Evolutionary conservation across 2,888 invertebrate species (phyloP).

Genomic region (Teleogryllus oceanicus): DNA sequence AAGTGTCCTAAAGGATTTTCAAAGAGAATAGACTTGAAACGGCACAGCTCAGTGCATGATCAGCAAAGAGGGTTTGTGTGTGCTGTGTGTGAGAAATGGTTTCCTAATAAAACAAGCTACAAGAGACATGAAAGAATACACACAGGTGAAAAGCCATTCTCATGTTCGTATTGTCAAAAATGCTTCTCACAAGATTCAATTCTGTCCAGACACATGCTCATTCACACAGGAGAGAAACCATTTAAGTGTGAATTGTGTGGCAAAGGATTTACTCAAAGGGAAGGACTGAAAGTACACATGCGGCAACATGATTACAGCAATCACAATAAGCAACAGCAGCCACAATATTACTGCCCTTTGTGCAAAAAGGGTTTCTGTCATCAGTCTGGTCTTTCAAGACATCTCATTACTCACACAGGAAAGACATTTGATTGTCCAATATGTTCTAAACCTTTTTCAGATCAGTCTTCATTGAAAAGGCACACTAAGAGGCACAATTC

Average conservation of each 20-base stretch:
- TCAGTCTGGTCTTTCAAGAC: slow-evolving; percentile 65
- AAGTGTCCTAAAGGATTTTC: slow-evolving; percentile 63
- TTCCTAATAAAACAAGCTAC: slow-evolving; percentile 64
- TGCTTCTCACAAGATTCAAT: slow-evolving; percentile 74
- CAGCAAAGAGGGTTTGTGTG: slow-evolving; percentile 50
- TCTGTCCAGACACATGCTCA: slow-evolving; percentile 59
- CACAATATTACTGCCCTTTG: slow-evolving; percentile 59
- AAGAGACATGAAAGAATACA: slow-evolving; percentile 67
- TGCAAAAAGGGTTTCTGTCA: slow-evolving; percentile 61
- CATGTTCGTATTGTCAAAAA: slow-evolving; percentile 56
- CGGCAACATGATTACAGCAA: slow-evolving; percentile 56
- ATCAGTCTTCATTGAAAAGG: slow-evolving; percentile 67
- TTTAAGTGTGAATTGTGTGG: slow-evolving; percentile 63
- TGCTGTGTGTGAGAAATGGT: slow-evolving; percentile 61
- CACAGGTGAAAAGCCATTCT: slow-evolving; percentile 57
- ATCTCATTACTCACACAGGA: slow-evolving; percentile 63
- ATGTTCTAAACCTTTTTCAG: slow-evolving; percentile 65
- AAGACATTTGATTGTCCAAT: slow-evolving; percentile 60
- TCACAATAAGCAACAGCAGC: slow-evolving; percentile 55
- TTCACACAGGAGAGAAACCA: slow-evolving; percentile 60
- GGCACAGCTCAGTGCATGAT: slow-evolving; percentile 61
- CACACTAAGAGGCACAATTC: slow-evolving; percentile 47
- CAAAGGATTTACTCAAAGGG: slow-evolving; percentile 70
- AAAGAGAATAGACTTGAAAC: slow-evolving; percentile 56
- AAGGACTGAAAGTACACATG: slow-evolving; percentile 62